These are phyloP conservation scores for Dicaeum eximium DNA, from an alignment of 2,113 vertebrate genomes.

Conservation along the genomic window DNA sequence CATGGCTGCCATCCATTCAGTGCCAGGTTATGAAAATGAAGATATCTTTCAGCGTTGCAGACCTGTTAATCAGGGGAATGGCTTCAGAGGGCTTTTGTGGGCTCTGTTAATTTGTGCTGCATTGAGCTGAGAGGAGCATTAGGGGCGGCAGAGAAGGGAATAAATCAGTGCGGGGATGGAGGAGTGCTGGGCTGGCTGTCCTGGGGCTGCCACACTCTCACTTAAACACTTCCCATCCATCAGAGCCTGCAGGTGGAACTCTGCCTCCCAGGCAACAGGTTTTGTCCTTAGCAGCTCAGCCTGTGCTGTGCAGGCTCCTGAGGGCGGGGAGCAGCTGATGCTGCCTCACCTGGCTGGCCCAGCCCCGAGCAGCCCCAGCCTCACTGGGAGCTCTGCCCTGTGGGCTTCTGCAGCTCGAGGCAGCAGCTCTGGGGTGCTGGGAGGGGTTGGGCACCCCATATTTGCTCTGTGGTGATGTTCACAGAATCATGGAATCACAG, in stretches of 20 bases:
- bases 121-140: slow-evolving; percentile 46
- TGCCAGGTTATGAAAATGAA: slow-evolving; percentile 62
- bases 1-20: slow-evolving; percentile 40
- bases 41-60: slow-evolving; percentile 43
- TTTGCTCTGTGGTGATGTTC: fast-evolving
- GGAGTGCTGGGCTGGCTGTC: slow-evolving; percentile 24
- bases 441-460: too few relatives aligned
- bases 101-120: slow-evolving; percentile 52
- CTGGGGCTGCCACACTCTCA: not conserved
- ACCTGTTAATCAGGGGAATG: slow-evolving; percentile 63
- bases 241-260: slow-evolving; percentile 14
- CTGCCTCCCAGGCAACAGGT: slow-evolving; percentile 14
- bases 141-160: slow-evolving; percentile 15
- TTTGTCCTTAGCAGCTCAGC: not conserved
- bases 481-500: not conserved
- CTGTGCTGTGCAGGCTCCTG: not conserved
- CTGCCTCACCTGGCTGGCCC: not conserved
- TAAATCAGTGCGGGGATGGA: slow-evolving; percentile 42
- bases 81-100: slow-evolving; percentile 50
- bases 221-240: slow-evolving; percentile 46
- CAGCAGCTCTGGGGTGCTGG: not conserved
- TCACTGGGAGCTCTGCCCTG: not conserved
- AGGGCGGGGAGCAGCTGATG: not conserved
- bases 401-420: not conserved
- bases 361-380: not conserved